Evolutionary conservation across 2,888 invertebrate species (phyloP).

Genomic region (Cotesia congregata): DNA sequence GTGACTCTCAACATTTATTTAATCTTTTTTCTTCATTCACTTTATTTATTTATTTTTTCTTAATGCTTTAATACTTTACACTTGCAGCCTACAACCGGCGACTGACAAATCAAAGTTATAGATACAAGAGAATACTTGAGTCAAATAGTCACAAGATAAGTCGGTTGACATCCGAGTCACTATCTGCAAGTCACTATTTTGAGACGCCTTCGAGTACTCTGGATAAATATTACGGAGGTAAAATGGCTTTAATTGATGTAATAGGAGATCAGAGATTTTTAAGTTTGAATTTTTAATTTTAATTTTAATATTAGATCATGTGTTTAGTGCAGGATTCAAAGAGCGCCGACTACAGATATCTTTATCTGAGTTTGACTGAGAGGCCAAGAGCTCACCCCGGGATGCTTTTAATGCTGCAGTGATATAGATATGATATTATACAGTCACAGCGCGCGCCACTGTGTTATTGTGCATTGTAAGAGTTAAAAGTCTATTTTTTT

Average conservation of each 20-base stretch:
- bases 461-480: constrained; percentile 64
- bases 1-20: constrained; percentile 47
- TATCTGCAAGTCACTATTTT: not conserved
- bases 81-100: not conserved
- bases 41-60: constrained; percentile 26
- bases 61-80: not conserved
- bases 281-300: no score
- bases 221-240: no score
- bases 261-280: no score
- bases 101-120: constrained; percentile 10
- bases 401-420: constrained; percentile 55
- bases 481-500: constrained; percentile 10
- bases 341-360: constrained; percentile 56
- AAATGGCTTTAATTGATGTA: no score
- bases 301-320: not conserved
- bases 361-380: constrained; percentile 61
- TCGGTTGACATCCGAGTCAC: constrained; percentile 37
- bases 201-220: no score
- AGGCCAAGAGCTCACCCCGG: constrained; percentile 63
- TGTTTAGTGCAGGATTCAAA: constrained; percentile 56
- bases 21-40: constrained; percentile 34
- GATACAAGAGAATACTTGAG: not conserved
- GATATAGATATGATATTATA: constrained; percentile 43
- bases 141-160: not conserved
- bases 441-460: constrained; percentile 56